Evolutionary conservation across 2,888 invertebrate species (phyloP).

Genomic region (Himalopsyche japonica): DNA sequence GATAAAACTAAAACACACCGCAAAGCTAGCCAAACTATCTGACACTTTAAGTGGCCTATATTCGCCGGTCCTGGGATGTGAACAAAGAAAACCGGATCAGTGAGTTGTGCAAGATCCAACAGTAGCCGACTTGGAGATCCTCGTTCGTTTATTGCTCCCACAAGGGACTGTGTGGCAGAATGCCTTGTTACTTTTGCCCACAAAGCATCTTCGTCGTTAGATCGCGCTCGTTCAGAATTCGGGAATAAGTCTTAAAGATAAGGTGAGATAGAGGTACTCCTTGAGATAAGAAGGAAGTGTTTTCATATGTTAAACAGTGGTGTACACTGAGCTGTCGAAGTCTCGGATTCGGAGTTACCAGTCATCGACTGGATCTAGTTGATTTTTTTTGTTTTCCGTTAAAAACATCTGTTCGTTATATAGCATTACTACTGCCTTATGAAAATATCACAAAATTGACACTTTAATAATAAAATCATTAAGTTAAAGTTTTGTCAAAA

Average conservation of each 20-base stretch:
- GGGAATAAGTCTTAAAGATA: conserved; percentile 32
- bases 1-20: neutral
- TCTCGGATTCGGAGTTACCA: no score
- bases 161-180: conserved; percentile 9
- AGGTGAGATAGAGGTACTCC: conserved; percentile 22
- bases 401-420: no score
- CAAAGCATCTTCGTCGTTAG: conserved; percentile 19
- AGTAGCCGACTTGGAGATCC: neutral
- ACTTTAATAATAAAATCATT: no score
- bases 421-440: no score
- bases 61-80: neutral
- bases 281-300: conserved; percentile 17
- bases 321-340: neutral
- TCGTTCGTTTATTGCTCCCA: conserved; percentile 31
- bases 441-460: no score
- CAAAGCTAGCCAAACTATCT: neutral
- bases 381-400: no score
- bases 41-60: neutral
- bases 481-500: no score
- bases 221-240: conserved; percentile 25
- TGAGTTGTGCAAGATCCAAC: neutral
- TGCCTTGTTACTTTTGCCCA: neutral
- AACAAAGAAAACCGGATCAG: conserved; percentile 2
- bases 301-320: neutral
- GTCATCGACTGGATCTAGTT: no score